Conservation (phyloP, 2,113 vertebrate species). For the Embiotoca jacksoni region DNA sequence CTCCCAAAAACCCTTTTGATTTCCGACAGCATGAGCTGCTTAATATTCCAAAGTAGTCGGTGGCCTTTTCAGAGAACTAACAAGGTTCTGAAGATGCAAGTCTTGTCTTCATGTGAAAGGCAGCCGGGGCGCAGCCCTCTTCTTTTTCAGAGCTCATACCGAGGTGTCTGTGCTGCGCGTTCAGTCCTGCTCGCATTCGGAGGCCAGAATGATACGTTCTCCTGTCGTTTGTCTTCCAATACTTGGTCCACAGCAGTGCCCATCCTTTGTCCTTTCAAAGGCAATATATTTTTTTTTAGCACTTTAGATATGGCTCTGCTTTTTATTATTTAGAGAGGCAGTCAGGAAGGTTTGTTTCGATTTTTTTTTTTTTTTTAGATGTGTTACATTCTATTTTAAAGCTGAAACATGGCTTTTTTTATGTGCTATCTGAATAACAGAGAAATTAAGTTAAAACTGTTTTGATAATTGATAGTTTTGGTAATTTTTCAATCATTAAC, state of each 20-base stretch:
- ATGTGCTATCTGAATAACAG: too few species aligned
- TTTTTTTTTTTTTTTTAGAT: not conserved
- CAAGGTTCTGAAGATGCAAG: slow-evolving; percentile 80
- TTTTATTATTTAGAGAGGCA: not conserved
- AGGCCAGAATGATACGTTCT: slow-evolving; percentile 29
- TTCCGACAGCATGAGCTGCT: slow-evolving; percentile 75
- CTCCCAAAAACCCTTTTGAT: slow-evolving; percentile 80
- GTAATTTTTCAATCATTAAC: too few species aligned
- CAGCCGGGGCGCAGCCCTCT: slow-evolving; percentile 67
- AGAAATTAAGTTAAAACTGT: too few species aligned
- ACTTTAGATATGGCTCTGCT: too few species aligned
- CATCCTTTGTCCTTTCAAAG: slow-evolving; percentile 9
- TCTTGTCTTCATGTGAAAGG: slow-evolving; percentile 77
- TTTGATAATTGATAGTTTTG: too few species aligned
- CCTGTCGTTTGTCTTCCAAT: slow-evolving; percentile 40
- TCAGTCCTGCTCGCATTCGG: slow-evolving; percentile 57
- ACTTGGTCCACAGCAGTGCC: not conserved
- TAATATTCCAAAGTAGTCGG: slow-evolving; percentile 84
- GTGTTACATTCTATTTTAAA: too few species aligned
- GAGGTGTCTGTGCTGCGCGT: slow-evolving; percentile 63
- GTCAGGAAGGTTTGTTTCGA: not conserved
- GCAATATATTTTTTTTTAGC: not conserved
- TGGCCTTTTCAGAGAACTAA: slow-evolving; percentile 83
- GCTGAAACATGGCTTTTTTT: too few species aligned
- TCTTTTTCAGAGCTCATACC: slow-evolving; percentile 52